These are phyloP conservation scores for Helicoverpa armigera DNA, from an alignment of 1,140 invertebrate genomes.

Conservation along the genomic window DNA sequence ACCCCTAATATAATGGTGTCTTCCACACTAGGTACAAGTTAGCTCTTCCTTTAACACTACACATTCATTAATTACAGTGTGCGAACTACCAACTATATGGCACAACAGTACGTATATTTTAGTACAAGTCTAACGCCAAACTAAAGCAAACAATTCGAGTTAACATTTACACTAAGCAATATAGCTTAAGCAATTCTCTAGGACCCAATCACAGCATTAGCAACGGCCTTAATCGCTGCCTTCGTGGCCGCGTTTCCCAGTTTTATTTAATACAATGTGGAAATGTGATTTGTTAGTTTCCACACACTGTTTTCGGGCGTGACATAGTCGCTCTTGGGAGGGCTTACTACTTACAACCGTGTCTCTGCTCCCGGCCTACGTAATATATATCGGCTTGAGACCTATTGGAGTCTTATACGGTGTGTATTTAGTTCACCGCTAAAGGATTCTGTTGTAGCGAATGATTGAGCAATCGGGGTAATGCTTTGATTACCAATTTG, in stretches of 20 bases:
- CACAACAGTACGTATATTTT: not conserved
- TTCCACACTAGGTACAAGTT: not conserved
- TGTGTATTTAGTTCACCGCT: conserved; percentile 30
- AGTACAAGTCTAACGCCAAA: not conserved
- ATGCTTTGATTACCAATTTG: conserved; percentile 4
- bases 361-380: not conserved
- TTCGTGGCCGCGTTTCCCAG: conserved; percentile 24
- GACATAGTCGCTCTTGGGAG: conserved; percentile 34
- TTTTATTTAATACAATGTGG: conserved; percentile 46
- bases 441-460: conserved; percentile 21
- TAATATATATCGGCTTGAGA: not conserved
- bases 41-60: too few species aligned
- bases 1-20: not conserved
- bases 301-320: conserved; percentile 44
- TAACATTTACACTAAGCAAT: not conserved
- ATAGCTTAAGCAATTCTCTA: not conserved
- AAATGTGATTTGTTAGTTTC: conserved; percentile 51
- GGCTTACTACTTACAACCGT: conserved; percentile 4
- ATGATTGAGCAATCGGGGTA: conserved; percentile 28
- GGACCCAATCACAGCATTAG: not conserved
- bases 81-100: too few species aligned
- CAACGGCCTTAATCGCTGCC: not conserved
- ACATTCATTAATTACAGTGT: too few species aligned
- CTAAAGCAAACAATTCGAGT: not conserved
- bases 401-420: conserved; percentile 25